Evolutionary conservation across 2,797 vertebrate genomes (phyloP), one percentile per base, ranked within the genome.

Genomic region (Chelidonichthys spinosus): DNA sequence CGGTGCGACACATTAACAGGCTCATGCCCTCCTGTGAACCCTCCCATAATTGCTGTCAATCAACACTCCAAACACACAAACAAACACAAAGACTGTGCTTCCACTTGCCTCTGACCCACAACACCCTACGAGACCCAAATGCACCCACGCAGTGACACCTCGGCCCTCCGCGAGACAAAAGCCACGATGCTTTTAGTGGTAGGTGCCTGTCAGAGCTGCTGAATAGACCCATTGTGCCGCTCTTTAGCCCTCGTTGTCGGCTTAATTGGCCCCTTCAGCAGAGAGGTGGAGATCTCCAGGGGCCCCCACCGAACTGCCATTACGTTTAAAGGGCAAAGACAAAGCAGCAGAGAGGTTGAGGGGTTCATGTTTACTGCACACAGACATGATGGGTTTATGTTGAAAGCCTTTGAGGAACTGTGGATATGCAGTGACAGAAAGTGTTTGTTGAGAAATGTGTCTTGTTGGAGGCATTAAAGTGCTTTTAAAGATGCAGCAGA

Each of bases 21-120:
- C 71, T 79, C 62, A 25, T 78, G 81, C 74, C 80, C 87, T 81
- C 52, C 11, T 47, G 60, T 79, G 83, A 87, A 79, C 85, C 72
- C 71, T 60, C 43, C 78, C 50, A 87, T 88, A 86, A 90, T 86
- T 83, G 85, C 87, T 86, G 89, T 88, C 89, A 91, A 82, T 91
- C 90, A 91, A 87, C 72, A 61, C 64, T 79, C 49, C 78, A 77
- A 79, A 85, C 76, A 77, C 78, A 69, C 88, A 84, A 86, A 85
- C 83, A 87, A 84, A 86, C 82, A 88, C 86, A 87, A 88, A 88
- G 62, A 74, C 75, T 59, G 54, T 4, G 39, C 76, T 84, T 37
- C 58, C 6, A 43, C 70, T 69, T 35, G 25, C 64, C 62, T 76
- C 67, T 2, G 40, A 50, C 47, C 47, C 47, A 50, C 49, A 50